Base-by-base conservation (phyloP, 2,113 vertebrate genomes). In the Coptodon rendalli region DNA sequence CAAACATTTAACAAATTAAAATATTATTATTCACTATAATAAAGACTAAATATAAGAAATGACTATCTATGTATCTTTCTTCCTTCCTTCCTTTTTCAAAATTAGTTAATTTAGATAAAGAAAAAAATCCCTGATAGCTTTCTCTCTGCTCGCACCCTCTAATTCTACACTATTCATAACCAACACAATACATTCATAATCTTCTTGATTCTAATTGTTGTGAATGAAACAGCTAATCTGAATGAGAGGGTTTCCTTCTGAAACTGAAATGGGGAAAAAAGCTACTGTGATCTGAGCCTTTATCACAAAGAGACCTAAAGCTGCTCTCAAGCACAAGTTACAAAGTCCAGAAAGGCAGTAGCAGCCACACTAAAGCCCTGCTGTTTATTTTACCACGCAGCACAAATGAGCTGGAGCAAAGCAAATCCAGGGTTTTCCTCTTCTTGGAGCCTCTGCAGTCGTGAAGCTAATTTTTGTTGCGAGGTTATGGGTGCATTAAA, bases 141-240 rank as follows among this genome's bases (percentile, higher is more conserved):
- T 68, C 17, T 38, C 10, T 66, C 34, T 13, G 63, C 63, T 2
- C 0, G 1, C 0, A 13, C 6, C 11, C 11, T 22, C 63, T 68
- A 38, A 38, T 22, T 68, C 63, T 22, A 38, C 19, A 38, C 34
- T 68, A 68, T 22, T 68, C 34, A 68, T 40, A 13, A 68, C 11
- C 34, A 68, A 68, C 1, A 40, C 63, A 40, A 22, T 22, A 13
- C 11, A 63, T 36, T 63, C 1, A 34, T 63, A 13, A 38, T n/a
- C 34, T 40, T 0, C 63, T 40, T 40, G 34, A 68, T 40, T 68
- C 19, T 40, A 38, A 0, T 38, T 38, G 13, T 66, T n/a, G 61
- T 12, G 61, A 5, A 66, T 66, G 13, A 66, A 66, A 38, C 31
- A 13, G 19, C 1, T 38, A 38, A 66, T 66, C 6, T 66, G 61